A percentile compares a stretch with the other conserved stretches of the same genome.
Conservation (phyloP, 2,797 vertebrate genomes). For the Mormyrops attenuatus region DNA sequence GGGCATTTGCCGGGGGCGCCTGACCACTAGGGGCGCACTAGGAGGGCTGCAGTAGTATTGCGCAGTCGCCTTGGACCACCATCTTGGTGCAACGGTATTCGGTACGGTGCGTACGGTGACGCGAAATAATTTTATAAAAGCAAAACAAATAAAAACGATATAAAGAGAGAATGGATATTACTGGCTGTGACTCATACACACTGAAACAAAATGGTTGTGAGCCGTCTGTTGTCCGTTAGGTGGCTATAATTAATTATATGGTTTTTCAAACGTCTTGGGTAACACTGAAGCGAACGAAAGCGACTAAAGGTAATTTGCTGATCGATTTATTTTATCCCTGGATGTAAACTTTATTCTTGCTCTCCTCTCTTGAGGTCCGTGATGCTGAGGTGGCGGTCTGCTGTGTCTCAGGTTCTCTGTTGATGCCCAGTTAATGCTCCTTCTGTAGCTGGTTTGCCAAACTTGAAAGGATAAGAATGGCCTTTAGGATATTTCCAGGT, state of each 20-base stretch:
- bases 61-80: background rate
- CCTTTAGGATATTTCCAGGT: background rate
- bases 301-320: background rate
- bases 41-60: background rate
- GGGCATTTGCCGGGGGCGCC: background rate
- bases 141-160: background rate
- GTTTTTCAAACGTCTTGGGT: background rate
- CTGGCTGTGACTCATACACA: background rate
- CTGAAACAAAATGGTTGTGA: background rate
- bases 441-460: no score
- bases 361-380: background rate
- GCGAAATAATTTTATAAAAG: background rate
- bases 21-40: background rate
- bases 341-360: background rate
- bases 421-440: background rate
- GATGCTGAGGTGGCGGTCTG: background rate
- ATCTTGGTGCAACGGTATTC: background rate
- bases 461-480: background rate
- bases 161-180: background rate
- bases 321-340: background rate
- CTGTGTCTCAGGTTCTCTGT: background rate
- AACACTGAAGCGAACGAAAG: background rate
- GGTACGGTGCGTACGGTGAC: background rate
- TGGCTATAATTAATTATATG: background rate
- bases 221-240: background rate